phyloP scores from a whole-genome alignment of 2,113 vertebrate genomes.

The Pelodiscus sinensis region DNA sequence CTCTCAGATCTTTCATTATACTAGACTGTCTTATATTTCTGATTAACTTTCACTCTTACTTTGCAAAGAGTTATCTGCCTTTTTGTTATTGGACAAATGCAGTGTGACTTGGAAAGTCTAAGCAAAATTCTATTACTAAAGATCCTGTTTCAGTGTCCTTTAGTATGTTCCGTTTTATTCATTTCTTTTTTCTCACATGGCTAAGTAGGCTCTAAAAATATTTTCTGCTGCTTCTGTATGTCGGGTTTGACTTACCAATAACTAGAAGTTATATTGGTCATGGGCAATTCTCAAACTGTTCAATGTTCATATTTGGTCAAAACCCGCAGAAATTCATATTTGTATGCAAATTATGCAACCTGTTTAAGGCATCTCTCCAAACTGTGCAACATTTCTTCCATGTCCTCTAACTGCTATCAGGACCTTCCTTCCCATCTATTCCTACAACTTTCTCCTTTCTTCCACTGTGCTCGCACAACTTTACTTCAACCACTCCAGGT shows the following conservation, averaged over 20 bases:
- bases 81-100: conserved; percentile 50
- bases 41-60: conserved; percentile 49
- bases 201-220: conserved; percentile 37
- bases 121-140: conserved; percentile 52
- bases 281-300: conserved; percentile 15
- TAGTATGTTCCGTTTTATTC: conserved; percentile 43
- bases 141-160: conserved; percentile 30
- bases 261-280: neutral
- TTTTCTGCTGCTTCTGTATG: conserved; percentile 10
- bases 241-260: neutral
- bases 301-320: neutral
- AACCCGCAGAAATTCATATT: too few species aligned
- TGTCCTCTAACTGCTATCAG: too few species aligned
- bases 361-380: too few species aligned
- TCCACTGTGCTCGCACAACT: too few species aligned
- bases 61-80: conserved; percentile 18
- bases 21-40: conserved; percentile 33
- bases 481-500: too few species aligned
- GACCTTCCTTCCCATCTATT: too few species aligned
- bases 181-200: neutral
- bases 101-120: conserved; percentile 42
- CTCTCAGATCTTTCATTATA: neutral
- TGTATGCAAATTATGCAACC: too few species aligned
- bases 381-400: too few species aligned
- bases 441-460: too few species aligned